Base-by-base conservation (phyloP, 2,888 invertebrate genomes). In the Miltochrista miniata region DNA sequence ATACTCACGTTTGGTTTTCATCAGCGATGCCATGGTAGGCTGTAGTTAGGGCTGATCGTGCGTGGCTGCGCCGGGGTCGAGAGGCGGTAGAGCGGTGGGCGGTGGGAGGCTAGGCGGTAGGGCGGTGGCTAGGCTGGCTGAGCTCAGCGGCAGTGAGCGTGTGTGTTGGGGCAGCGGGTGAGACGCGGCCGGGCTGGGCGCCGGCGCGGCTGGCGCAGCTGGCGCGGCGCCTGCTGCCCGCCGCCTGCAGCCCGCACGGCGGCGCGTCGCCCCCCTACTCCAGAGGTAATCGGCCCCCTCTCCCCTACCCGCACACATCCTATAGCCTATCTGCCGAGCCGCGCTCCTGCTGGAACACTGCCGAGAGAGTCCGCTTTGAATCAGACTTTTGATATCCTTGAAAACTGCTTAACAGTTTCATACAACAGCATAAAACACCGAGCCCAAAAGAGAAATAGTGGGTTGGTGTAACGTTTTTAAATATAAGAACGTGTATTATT, bases 231-330 rank as follows among this genome's bases (percentile, higher is more conserved):
- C 93, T 94, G 93, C 94, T 94, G 92, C 94, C 94, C 86, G 93
- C 93, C 92, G 94, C 94, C 90, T 94, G 94, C 93, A 93, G 92
- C 85, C 94, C 94, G 90, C 94, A 94, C 93, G 94, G 81, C 64
- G 94, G 93, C 92, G 93, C 94, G 68, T 93, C 93, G 87, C 94
- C 94, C 81, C 94, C 94, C 85, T 94, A 94, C 93, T 91, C 93
- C 81, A 92, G 94, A 95, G 94, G 94, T 95, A 94, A 88, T 83
- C 58, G 48, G 54, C 48, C 52, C 47, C 60, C 45, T 61, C 46
- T 56, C 45, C 47, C 56, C 61, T 59, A 57, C 45, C 42, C 57
- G 56, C 45, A 42, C 56, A 63, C 48, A 38, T 33, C 48, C 18
- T 24, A 5, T 2, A 24, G 18, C 18, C 18, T 24, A 5, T 24